Percentiles rank a stretch among this genome's conserved stretches.
phyloP scores from a whole-genome alignment of 2,113 vertebrate genomes.

The Cricetomys ansorgei region DNA sequence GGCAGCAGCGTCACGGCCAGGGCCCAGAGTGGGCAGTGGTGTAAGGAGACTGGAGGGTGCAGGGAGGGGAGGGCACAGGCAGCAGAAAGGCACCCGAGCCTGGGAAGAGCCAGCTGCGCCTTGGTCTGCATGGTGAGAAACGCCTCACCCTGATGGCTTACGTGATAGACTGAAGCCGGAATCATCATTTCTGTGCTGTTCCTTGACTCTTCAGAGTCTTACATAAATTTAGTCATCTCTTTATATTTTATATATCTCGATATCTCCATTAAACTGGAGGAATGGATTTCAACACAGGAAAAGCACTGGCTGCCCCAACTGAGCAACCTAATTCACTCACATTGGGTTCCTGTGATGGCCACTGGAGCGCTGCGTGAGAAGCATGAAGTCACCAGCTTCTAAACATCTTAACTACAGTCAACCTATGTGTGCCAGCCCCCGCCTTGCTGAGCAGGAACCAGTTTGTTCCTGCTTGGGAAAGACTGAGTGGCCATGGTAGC shows the following conservation, averaged over 20 bases:
- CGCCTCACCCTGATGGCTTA: not conserved
- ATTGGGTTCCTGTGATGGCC: not conserved
- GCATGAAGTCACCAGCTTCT: not conserved
- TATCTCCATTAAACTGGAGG: not conserved
- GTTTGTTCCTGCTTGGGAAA: not conserved
- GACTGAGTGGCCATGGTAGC: not conserved
- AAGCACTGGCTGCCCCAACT: not conserved
- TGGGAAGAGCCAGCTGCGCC: not conserved
- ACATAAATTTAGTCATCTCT: not conserved
- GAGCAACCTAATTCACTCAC: not conserved
- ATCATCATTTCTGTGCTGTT: not conserved
- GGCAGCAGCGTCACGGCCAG: not conserved
- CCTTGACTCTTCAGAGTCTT: not conserved
- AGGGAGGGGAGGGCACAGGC: not conserved
- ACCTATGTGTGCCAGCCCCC: not conserved
- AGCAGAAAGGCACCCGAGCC: not conserved
- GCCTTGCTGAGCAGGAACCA: not conserved
- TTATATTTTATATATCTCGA: too few relatives aligned
- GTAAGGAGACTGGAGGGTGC: not conserved
- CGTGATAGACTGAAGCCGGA: not conserved
- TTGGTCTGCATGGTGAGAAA: not conserved
- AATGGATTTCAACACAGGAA: not conserved
- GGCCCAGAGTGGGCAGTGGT: accelerated
- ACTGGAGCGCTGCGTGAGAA: not conserved
- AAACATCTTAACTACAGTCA: not conserved